Evolutionary conservation across 2,797 vertebrate genomes (phyloP).

Genomic region (Passerculus sandwichensis): DNA sequence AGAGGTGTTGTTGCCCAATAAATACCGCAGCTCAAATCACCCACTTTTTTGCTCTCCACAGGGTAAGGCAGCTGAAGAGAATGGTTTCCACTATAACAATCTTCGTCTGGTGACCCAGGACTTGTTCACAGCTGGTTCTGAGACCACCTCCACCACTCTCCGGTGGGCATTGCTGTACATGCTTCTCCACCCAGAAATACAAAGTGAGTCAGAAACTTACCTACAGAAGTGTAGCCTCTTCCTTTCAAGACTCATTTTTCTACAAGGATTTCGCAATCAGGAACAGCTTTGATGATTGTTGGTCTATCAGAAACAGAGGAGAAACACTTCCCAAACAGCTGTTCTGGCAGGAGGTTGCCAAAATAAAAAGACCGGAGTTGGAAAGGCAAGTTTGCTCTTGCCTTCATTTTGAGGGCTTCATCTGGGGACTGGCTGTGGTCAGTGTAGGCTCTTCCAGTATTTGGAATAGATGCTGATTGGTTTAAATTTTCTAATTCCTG

Average conservation of each 20-base stretch:
- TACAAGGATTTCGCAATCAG: rapidly evolving
- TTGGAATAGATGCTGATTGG: background rate
- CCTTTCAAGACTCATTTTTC: background rate
- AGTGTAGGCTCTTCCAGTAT: background rate
- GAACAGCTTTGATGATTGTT: background rate
- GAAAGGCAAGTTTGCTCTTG: rapidly evolving
- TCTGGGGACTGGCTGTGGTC: background rate
- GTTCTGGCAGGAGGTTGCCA: background rate
- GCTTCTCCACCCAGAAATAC: slow-evolving; percentile 84
- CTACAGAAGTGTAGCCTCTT: background rate
- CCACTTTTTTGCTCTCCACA: background rate
- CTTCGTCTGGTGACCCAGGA: slow-evolving; percentile 70
- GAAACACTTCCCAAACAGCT: background rate
- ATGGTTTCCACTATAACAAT: slow-evolving; percentile 79
- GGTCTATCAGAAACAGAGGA: background rate
- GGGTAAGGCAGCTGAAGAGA: slow-evolving; percentile 72
- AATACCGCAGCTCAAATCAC: background rate
- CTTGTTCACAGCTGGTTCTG: slow-evolving; percentile 82
- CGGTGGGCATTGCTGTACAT: slow-evolving; percentile 84
- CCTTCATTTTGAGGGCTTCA: background rate
- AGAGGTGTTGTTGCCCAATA: background rate
- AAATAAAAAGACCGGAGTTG: background rate
- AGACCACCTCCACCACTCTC: slow-evolving; percentile 76
- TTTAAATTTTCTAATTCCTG: background rate
- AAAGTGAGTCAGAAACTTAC: slow-evolving; percentile 72